Base-by-base conservation (phyloP, 2,888 invertebrate genomes). In the Tiliacea citrago region DNA sequence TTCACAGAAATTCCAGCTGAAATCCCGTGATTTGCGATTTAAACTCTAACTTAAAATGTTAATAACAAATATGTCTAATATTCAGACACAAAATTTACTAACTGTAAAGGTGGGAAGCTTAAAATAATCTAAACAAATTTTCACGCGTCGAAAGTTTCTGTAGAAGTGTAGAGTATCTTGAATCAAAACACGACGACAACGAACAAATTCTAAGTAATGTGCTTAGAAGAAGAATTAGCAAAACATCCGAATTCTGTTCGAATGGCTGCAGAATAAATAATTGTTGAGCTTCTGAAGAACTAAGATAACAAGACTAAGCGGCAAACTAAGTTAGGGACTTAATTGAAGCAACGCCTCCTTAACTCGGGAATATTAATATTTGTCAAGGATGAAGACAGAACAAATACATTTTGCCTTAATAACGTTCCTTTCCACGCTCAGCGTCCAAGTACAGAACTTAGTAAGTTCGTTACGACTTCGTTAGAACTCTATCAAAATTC, bases 261-360 rank as follows among this genome's bases (percentile, higher is more conserved):
- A 91, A 89, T 90, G 90, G 86, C 88, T 86, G 88, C 88, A 91
- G 88, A 91, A 91, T 92, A 93, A 93, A 93, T 92, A 92, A 92
- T 89, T 89, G 83, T 81, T 80, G 80, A 84, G 85, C 90, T 91
- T 90, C 94, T 94, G 94, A 94, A 93, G 93, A 92, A 93, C 92
- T 93, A 91, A 92, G 94, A 94, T 94, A 94, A 93, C 93, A 92
- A 88, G 87, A 88, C 88, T 83, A 88, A 92, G 90, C 88, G 91
- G 86, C 90, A 90, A 92, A 92, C 90, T 91, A 89, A 92, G 92
- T 93, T 91, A 90, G 83, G 84, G 82, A 85, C 89, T 91, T 92
- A 92, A 93, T 92, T 92, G 92, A 91, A 90, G 91, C 79, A 75
- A 85, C 85, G 82, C 78, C 81, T 80, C 81, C 77, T 81, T 84